These are phyloP conservation scores for Sussaba pulchella DNA, from an alignment of 2,888 invertebrate genomes.

Conservation along the genomic window DNA sequence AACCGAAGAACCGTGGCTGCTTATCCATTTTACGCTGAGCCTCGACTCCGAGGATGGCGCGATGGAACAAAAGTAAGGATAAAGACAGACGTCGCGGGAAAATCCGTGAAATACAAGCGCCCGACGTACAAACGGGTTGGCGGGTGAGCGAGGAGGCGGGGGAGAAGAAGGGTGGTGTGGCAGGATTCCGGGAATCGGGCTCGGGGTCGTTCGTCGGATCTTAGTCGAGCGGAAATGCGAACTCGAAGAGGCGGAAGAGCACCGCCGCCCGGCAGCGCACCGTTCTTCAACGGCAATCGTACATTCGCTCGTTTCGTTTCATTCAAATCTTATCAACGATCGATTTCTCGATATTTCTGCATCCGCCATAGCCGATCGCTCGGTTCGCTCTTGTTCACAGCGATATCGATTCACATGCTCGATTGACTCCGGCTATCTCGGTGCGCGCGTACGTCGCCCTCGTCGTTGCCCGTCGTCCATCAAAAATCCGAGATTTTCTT, in stretches of 20 bases:
- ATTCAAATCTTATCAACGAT: slow-evolving; percentile 68
- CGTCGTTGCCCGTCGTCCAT: slow-evolving; percentile 31
- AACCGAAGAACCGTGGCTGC: neutral
- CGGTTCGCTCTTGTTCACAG: slow-evolving; percentile 41
- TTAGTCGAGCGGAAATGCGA: slow-evolving; percentile 63
- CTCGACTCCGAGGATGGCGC: neutral
- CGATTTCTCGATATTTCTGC: slow-evolving; percentile 69
- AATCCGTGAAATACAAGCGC: slow-evolving; percentile 23
- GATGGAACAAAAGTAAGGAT: slow-evolving; percentile 46
- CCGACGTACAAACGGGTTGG: slow-evolving; percentile 38
- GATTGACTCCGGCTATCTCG: slow-evolving; percentile 50
- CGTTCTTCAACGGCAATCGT: slow-evolving; percentile 26
- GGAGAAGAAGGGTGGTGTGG: neutral
- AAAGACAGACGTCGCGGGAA: slow-evolving; percentile 24
- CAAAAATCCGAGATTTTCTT: slow-evolving; percentile 44
- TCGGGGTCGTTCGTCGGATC: slow-evolving; percentile 53
- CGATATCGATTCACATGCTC: slow-evolving; percentile 62
- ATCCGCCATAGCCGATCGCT: slow-evolving; percentile 56
- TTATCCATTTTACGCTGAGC: slow-evolving; percentile 16
- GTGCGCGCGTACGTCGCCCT: neutral
- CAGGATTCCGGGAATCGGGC: slow-evolving; percentile 13
- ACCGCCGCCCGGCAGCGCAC: slow-evolving; percentile 26
- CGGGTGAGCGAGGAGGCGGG: slow-evolving; percentile 7
- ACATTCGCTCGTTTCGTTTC: slow-evolving; percentile 55
- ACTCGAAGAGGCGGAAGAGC: slow-evolving; percentile 60